Evolutionary conservation across 2,113 vertebrate genomes (phyloP).

Genomic region (Macaca fascicularis): T2T-MFA8v1.1 NC_088380.1:38889501-38890000

Average conservation of each 20-base stretch:
- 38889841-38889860: background rate
- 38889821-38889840: background rate
- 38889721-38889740: background rate
- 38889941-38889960: too few relatives aligned
- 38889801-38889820: background rate
- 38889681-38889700: background rate
- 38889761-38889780: background rate
- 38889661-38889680: background rate
- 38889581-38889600: background rate
- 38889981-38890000: background rate
- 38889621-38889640: background rate
- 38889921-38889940: background rate
- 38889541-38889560: background rate
- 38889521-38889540: background rate
- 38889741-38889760: background rate
- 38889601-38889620: background rate
- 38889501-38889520: background rate
- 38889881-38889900: background rate
- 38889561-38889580: background rate
- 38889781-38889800: background rate
- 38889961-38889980: background rate
- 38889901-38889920: background rate
- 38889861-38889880: background rate
- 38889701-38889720: background rate
- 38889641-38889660: background rate